Evolutionary conservation across 2,797 vertebrate genomes (phyloP).

Genomic region (Chelon auratus): DNA sequence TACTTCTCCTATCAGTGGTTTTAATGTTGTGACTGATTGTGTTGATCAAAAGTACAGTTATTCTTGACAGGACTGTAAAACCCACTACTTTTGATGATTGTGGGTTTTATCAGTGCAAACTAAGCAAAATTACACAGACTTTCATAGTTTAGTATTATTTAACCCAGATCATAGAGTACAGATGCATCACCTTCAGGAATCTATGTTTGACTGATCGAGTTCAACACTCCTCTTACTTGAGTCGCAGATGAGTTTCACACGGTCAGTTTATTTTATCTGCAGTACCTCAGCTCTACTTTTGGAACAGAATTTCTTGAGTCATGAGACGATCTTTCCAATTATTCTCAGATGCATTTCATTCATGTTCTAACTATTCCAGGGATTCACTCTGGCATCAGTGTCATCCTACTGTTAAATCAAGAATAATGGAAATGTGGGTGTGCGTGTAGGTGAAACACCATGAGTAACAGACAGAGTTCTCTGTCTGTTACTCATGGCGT

Average conservation of each 20-base stretch:
- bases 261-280: conserved; percentile 18
- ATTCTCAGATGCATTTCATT: conserved; percentile 1
- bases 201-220: conserved; percentile 17
- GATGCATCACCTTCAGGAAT: conserved; percentile 15
- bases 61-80: background rate
- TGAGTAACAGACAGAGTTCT: conserved; percentile 3
- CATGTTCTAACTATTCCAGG: background rate
- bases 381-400: background rate
- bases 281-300: background rate
- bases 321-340: conserved; percentile 9
- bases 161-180: background rate
- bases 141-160: background rate
- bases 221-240: conserved; percentile 18
- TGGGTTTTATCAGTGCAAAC: background rate
- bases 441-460: conserved; percentile 23
- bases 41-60: background rate
- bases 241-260: conserved; percentile 35
- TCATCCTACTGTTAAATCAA: conserved; percentile 8
- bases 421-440: conserved; percentile 4
- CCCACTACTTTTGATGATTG: background rate
- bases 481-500: conserved; percentile 19
- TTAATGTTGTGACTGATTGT: background rate
- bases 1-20: background rate
- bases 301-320: background rate
- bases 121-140: background rate